Evolutionary conservation across 2,888 invertebrate genomes (phyloP), one percentile per base, ranked within the genome.

Genomic region (Petrolisthes manimaculis): DNA sequence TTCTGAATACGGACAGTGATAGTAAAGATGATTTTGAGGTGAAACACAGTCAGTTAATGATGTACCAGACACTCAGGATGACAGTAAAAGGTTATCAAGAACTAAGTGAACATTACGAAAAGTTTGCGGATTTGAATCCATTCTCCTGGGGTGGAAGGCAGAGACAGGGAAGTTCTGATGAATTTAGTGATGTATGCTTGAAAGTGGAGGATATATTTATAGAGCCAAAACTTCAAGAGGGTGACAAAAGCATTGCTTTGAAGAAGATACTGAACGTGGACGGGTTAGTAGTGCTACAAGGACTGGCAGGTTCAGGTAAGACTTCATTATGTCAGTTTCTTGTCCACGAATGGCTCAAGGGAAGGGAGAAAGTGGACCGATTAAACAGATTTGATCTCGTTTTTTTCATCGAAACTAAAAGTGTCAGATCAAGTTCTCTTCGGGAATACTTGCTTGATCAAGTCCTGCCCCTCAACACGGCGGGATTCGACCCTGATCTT

Each of bases 241-340:
- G 86, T 51, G 51, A 61, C 4, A 56, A 67, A 77, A 77, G n/a
- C 18, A 54, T 83, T 77, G 51, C 74, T 53, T 18, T 86, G 67
- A 83, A 75, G 18, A 74, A 83, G 6, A 24, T 86, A 24, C 18
- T 86, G n/a, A 12, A 9, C 8, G 55, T 18, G 24, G 37, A 21
- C 54, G 75, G 71, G 61, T 21, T 61, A 9, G 18, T 86, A 61
- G 51, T 86, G 18, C 24, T 86, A 6, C 74, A 81, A 53, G 86
- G 86, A 3, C 54, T 86, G 82, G 86, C 86, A 14, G 86, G 86
- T 4, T 83, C 83, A n/a, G 86, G 83, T n/a, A 86, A 86, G 83
- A 83, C 83, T 9, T 82, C 86, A 3, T 18, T 86, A 37, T 83
- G 86, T 81, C 82, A 77, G n/a, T 82, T 83, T 37, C 82, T 86